Base-by-base conservation (phyloP, 2,888 invertebrate species). In the Pseudoips prasinana region DNA sequence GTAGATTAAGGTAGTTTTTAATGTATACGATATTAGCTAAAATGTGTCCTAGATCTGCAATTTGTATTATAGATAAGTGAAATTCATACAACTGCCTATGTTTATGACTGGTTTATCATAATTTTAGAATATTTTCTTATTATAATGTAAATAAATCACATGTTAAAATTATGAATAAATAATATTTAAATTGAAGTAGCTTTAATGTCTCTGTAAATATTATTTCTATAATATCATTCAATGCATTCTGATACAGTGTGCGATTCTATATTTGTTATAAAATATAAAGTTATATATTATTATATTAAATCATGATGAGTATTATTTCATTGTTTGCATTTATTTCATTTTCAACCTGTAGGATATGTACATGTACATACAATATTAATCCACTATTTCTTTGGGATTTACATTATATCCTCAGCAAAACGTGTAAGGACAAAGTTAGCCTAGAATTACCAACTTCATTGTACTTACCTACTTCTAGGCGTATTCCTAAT, bases 261-360 rank as follows among this genome's bases (percentile, higher is more conserved):
- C 72, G 65, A 74, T 75, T 82, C 73, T 86, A 87, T 88, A 87
- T 86, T 87, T 88, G 87, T 87, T 88, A 88, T 72, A 86, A 85
- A 87, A 84, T 83, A 87, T 79, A 84, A 86, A 86, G 75, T 81
- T 83, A 73, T 72, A 72, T 77, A 75, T 69, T 54, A 58, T 63
- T 20, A 64, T 66, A 62, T 52, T 47, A 49, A 50, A 38, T 27
- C 32, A 43, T 26, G n/a, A n/a, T n/a, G 46, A 32, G 47, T 68
- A 63, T 73, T 41, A 62, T 65, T 67, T 44, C n/a, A 18, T 31
- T 1, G 10, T 14, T 25, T 29, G 39, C 52, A 7, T 33, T 51
- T 43, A 49, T 56, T 55, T 19, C 29, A 8, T 30, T 48, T 32
- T 8, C 18, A 18, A 5, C 4, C n/a, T n/a, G n/a, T n/a, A n/a